phyloP scores from a whole-genome alignment of 2,797 vertebrate species.

The Rhodeus uyekii region DNA sequence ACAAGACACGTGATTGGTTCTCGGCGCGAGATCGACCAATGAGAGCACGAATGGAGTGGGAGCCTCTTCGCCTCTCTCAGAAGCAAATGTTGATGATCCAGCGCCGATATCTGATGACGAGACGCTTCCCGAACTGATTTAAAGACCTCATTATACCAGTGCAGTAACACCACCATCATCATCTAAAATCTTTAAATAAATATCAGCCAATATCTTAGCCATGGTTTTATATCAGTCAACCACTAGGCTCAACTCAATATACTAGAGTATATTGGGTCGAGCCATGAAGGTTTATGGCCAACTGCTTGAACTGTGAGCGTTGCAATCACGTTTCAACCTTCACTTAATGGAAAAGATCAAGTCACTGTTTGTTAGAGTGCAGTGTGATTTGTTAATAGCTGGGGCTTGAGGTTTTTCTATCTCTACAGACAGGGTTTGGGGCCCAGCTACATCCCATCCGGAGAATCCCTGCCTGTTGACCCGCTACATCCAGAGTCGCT shows the following conservation, averaged over 20 bases:
- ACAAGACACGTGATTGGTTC: no score
- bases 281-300: background rate
- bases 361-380: background rate
- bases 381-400: background rate
- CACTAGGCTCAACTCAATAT: no score
- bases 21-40: no score
- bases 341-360: background rate
- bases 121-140: no score
- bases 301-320: background rate
- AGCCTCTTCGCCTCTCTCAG: no score
- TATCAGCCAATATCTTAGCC: background rate
- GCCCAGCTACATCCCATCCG: slow-evolving; percentile 79
- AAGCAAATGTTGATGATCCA: no score
- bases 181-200: no score
- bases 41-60: no score
- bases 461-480: slow-evolving; percentile 72
- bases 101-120: no score
- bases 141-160: no score
- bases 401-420: background rate
- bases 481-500: slow-evolving; percentile 75
- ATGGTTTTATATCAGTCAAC: background rate
- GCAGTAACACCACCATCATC: no score
- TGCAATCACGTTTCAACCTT: background rate
- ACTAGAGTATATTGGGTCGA: no score
- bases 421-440: slow-evolving; percentile 82